phyloP scores from a whole-genome alignment of 30 jellyfish, hydroid and myxozoan species.

The Aurelia aurita region DNA sequence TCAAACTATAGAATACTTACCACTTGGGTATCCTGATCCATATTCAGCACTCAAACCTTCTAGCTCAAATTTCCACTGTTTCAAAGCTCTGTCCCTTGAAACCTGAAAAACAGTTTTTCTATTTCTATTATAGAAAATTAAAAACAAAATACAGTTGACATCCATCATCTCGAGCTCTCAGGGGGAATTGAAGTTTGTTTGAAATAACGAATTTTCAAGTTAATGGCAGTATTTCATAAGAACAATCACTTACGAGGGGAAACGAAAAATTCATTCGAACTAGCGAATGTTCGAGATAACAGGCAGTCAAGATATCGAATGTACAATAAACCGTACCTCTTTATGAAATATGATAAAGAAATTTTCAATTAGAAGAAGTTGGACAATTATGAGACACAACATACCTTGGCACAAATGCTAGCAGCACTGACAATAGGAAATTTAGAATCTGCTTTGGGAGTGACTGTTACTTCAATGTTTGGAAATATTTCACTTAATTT shows the following conservation, averaged over 20 bases:
- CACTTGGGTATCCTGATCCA: conserved; percentile 98
- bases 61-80: conserved; percentile 82
- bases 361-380: conserved; percentile 6
- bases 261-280: too few relatives aligned
- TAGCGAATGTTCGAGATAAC: too few relatives aligned
- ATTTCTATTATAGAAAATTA: too few relatives aligned
- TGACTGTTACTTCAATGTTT: conserved; percentile 83
- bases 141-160: too few relatives aligned
- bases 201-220: too few relatives aligned
- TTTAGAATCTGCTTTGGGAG: conserved; percentile 98
- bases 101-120: conserved; percentile 55
- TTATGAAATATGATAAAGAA: too few relatives aligned
- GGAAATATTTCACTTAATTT: conserved; percentile 90
- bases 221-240: too few relatives aligned
- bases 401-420: conserved; percentile 99
- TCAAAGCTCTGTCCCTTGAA: conserved; percentile 84
- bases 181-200: too few relatives aligned
- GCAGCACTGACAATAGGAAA: conserved; percentile 99
- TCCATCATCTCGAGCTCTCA: too few relatives aligned
- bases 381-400: neutral
- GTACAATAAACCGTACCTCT: too few relatives aligned
- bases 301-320: too few relatives aligned
- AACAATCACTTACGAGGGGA: too few relatives aligned
- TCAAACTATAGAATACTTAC: conserved; percentile 17
- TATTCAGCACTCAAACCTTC: conserved; percentile 65